Evolutionary conservation across 1,140 invertebrate genomes (phyloP).

Genomic region (Hycleus cichorii): DNA sequence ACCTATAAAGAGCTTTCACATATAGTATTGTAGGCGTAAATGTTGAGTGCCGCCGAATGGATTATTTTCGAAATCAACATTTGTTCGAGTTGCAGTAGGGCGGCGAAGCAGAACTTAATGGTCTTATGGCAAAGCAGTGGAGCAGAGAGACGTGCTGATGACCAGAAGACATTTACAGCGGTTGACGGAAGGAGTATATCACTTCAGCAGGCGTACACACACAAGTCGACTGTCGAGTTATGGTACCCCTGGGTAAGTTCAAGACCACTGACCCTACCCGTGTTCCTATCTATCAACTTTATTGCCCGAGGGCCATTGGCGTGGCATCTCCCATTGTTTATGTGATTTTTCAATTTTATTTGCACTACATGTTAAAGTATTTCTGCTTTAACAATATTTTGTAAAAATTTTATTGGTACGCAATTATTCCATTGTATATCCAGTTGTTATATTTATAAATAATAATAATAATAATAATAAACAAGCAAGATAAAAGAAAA

Average conservation of each 20-base stretch:
- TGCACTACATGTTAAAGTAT: constrained; percentile 21
- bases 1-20: no score
- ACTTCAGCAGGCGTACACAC: constrained; percentile 27
- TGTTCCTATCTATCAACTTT: constrained; percentile 34
- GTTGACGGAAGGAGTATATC: constrained; percentile 40
- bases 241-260: constrained; percentile 34
- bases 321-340: constrained; percentile 35
- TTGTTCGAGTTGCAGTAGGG: constrained; percentile 13
- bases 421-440: constrained; percentile 10
- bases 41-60: constrained; percentile 14
- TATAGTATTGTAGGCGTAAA: constrained; percentile 13
- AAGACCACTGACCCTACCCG: constrained; percentile 30
- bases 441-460: no score
- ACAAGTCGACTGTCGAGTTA: constrained; percentile 26
- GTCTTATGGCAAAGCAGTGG: constrained; percentile 17
- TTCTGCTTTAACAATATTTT: constrained; percentile 14
- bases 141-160: constrained; percentile 27
- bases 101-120: constrained; percentile 32
- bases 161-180: constrained; percentile 39
- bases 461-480: no score
- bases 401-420: background rate
- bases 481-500: no score
- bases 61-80: constrained; percentile 20
- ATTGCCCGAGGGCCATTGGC: constrained; percentile 30
- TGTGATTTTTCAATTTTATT: constrained; percentile 30